Evolutionary conservation across 2,797 vertebrate species (phyloP).

Genomic region (Semaprochilodus insignis): DNA sequence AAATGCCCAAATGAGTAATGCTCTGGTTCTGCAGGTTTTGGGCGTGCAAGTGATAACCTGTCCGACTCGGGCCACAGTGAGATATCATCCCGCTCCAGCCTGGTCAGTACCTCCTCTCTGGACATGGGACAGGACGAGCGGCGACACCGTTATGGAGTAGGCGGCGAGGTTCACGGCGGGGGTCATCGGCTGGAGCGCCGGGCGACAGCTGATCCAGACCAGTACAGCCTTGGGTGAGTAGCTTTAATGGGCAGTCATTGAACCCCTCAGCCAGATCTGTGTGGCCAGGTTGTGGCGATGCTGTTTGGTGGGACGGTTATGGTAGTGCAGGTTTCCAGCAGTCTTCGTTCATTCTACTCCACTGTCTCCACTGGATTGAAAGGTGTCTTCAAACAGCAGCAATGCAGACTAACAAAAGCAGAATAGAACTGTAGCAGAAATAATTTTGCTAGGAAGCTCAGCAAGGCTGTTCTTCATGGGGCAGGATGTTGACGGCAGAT

Average conservation of each 20-base stretch:
- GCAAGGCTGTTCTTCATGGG: too few species aligned
- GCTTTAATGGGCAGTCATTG: background rate
- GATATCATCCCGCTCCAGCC: constrained; percentile 96
- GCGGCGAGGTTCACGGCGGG: constrained; percentile 84
- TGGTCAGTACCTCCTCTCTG: constrained; percentile 97
- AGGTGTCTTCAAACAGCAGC: too few species aligned
- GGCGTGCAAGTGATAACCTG: constrained; percentile 88
- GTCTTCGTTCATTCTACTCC: too few species aligned
- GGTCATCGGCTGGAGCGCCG: constrained; percentile 88
- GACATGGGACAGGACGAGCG: constrained; percentile 93
- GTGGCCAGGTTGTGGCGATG: background rate
- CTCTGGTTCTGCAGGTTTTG: constrained; percentile 74
- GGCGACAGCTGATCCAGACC: constrained; percentile 89
- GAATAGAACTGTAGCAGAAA: too few species aligned
- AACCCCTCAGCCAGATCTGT: background rate
- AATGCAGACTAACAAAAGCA: too few species aligned
- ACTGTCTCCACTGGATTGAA: too few species aligned
- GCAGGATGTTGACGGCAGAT: too few species aligned
- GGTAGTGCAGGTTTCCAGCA: too few species aligned
- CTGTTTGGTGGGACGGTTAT: too few species aligned
- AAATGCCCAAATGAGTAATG: background rate
- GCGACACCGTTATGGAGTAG: constrained; percentile 89
- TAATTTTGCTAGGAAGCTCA: too few species aligned
- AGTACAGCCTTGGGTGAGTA: constrained; percentile 92
- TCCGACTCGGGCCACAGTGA: constrained; percentile 97